Percentiles rank a stretch among this genome's conserved stretches.
Conservation (phyloP, 2,113 vertebrate genomes). For the Narcine bancroftii region DNA sequence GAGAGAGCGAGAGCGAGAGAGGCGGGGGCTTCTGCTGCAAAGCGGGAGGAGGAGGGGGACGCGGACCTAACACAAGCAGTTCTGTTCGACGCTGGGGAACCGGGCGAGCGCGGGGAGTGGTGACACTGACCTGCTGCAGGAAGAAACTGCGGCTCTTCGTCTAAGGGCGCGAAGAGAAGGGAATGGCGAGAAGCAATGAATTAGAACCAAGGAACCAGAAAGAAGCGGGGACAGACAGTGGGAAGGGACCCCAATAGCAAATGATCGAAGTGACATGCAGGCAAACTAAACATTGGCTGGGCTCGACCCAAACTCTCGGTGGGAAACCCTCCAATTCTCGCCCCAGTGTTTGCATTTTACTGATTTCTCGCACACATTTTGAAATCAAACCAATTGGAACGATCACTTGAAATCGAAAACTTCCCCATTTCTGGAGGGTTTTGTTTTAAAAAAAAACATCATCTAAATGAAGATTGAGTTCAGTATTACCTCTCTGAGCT, state of each 20-base stretch:
- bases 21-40: background rate
- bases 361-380: background rate
- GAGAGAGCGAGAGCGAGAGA: background rate
- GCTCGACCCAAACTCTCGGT: background rate
- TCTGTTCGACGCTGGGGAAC: background rate
- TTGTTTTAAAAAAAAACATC: background rate
- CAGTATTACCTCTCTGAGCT: background rate
- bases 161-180: background rate
- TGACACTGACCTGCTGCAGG: background rate
- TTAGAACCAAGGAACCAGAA: background rate
- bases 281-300: background rate
- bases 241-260: background rate
- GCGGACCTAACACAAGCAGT: background rate
- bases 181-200: background rate
- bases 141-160: background rate
- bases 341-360: background rate
- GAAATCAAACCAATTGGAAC: background rate
- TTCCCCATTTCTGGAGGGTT: background rate
- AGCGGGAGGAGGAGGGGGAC: background rate
- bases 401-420: background rate
- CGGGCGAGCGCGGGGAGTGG: background rate
- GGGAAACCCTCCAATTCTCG: background rate
- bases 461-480: background rate
- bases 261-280: background rate
- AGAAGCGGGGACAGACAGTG: background rate